Base-by-base conservation (phyloP, 2,888 invertebrate genomes). In the Aporophyla nigra region DNA sequence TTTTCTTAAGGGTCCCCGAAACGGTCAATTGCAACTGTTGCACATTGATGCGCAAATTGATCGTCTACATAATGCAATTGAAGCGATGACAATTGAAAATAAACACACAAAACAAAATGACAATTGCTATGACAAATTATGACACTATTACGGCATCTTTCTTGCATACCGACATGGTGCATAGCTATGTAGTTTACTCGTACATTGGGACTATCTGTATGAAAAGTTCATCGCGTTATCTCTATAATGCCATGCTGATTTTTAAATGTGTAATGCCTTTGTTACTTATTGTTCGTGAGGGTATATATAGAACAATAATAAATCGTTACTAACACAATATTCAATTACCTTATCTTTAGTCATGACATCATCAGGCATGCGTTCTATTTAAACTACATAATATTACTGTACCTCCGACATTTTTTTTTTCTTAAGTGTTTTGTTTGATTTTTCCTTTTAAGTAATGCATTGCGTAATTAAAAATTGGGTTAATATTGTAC, bases 311-410 rank as follows among this genome's bases (percentile, higher is more conserved):
- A 58, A 51, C 19, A 70, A 63, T 49, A 49, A 40, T 56, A 69
- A 62, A 49, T 43, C 10, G 40, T 49, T 7, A 78, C 16, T 43
- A 56, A 79, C n/a, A 71, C 14, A 27, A 7, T 40, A 72, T 67
- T 75, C 33, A 67, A 62, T 16, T 62, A 16, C 54, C 16, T 62
- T 78, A 65, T 82, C 77, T 61, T 66, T 53, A 33, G 61, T 51
- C 4, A 40, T 78, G 78, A 78, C 83, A 62, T 78, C 78, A 78
- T 65, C 51, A n/a, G 24, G 12, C 27, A 56, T 43, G 14, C 61
- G 76, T 14, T 0, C 33, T 82, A 61, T 40, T 40, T 56, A 6
- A 33, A 40, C 33, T 33, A 33, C 33, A 33, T 76, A n/a, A 43
- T 67, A 67, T 82, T 62, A 75, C n/a, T 80, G 56, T 63, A 46